Evolutionary conservation across 2,113 vertebrate genomes (phyloP).

Genomic region (Rostratula benghalensis): DNA sequence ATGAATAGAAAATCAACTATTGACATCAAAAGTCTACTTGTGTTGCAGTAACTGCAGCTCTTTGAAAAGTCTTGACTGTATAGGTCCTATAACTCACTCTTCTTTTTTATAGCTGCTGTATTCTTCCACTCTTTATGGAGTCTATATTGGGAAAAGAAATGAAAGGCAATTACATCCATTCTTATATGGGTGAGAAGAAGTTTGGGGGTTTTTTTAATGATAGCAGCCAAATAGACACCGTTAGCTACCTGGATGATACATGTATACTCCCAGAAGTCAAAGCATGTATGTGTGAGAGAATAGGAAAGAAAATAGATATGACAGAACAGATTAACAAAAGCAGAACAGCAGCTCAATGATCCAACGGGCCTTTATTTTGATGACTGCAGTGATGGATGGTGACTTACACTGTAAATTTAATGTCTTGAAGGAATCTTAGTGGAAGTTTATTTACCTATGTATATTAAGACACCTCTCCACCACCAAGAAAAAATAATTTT

Average conservation of each 20-base stretch:
- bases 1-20: background rate
- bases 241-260: rapidly evolving
- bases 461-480: background rate
- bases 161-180: background rate
- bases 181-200: background rate
- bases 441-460: background rate
- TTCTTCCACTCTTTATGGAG: background rate
- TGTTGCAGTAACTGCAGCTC: background rate
- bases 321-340: background rate
- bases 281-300: rapidly evolving
- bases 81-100: background rate
- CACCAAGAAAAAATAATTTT: background rate
- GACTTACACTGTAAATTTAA: background rate
- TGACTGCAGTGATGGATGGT: background rate
- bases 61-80: background rate
- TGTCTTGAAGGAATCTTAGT: background rate
- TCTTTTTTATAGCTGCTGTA: background rate
- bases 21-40: background rate
- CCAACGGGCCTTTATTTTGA: background rate
- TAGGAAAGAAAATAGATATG: background rate
- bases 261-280: background rate
- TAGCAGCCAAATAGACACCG: background rate
- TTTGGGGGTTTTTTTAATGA: background rate
- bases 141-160: background rate
- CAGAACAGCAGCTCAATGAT: background rate